Percentiles rank a stretch among this genome's conserved stretches.
These are phyloP conservation scores for Conus betulinus DNA, from an alignment of 1,140 invertebrate genomes.

Conservation along the genomic window DNA sequence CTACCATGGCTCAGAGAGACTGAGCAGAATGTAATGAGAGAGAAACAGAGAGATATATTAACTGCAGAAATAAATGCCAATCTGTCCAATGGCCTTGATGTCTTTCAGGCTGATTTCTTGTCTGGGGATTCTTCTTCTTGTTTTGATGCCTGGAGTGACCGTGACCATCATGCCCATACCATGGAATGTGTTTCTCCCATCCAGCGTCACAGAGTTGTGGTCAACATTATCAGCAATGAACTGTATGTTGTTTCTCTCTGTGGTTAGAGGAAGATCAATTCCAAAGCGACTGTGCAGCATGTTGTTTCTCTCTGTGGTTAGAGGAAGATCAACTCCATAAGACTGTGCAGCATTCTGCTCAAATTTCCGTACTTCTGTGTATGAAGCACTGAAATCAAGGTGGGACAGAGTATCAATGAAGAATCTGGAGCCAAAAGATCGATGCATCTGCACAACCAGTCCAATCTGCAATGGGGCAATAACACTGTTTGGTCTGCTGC, in stretches of 20 bases:
- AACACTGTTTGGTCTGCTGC: constrained; percentile 48
- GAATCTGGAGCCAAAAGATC: constrained; percentile 57
- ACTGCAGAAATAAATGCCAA: too few relatives aligned
- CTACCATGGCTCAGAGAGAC: constrained; percentile 54
- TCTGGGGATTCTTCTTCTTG: too few relatives aligned
- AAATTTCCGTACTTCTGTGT: constrained; percentile 51
- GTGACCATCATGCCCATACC: too few relatives aligned
- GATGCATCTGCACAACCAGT: constrained; percentile 56
- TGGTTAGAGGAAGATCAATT: not conserved
- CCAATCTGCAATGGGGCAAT: constrained; percentile 59
- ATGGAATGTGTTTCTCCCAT: too few relatives aligned
- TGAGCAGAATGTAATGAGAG: constrained; percentile 2
- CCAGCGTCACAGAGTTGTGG: constrained; percentile 51
- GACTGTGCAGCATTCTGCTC: constrained; percentile 39
- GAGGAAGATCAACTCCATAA: too few relatives aligned
- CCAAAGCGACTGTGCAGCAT: too few relatives aligned
- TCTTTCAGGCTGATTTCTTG: too few relatives aligned
- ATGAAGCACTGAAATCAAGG: constrained; percentile 56
- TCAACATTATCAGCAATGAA: constrained; percentile 52
- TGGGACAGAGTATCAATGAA: constrained; percentile 51
- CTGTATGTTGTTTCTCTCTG: constrained; percentile 20
- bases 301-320: too few relatives aligned
- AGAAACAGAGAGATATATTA: too few relatives aligned
- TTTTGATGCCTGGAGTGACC: too few relatives aligned
- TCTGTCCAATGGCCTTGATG: too few relatives aligned